A percentile compares a stretch with the other conserved stretches of the same genome.
phyloP scores from a whole-genome alignment of 2,797 vertebrate species.

The Chloroceryle inda region DNA sequence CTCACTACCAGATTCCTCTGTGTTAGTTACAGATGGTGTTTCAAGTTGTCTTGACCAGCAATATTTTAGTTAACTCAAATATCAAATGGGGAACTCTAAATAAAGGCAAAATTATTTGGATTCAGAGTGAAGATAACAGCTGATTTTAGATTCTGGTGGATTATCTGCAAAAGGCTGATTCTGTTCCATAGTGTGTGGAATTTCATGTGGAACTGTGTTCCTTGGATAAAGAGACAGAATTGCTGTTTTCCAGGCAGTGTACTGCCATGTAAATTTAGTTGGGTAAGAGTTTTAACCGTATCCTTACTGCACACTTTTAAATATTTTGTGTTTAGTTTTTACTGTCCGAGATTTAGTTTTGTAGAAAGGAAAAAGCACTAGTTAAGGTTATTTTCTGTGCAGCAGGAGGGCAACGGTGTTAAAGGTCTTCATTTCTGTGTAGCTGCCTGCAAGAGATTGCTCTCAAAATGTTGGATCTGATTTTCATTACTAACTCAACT shows the following conservation, averaged over 20 bases:
- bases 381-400: background rate
- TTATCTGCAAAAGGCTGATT: background rate
- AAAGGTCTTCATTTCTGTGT: background rate
- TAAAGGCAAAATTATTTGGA: background rate
- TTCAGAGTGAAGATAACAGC: background rate
- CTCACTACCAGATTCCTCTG: background rate
- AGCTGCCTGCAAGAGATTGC: background rate
- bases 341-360: background rate
- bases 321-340: background rate
- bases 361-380: background rate
- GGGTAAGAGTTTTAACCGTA: background rate
- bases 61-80: slow-evolving; percentile 8
- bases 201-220: background rate
- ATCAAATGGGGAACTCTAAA: background rate
- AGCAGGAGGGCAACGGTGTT: background rate
- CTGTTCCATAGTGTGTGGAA: accelerated
- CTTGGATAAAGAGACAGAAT: background rate
- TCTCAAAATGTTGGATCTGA: slow-evolving; percentile 3
- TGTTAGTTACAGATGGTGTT: slow-evolving; percentile 15
- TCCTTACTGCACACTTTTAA: background rate
- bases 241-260: background rate
- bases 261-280: background rate
- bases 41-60: slow-evolving; percentile 8
- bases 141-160: background rate
- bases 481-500: slow-evolving; percentile 31